Conservation (phyloP, 2,797 vertebrate species). For the Poecilia velifera region DNA sequence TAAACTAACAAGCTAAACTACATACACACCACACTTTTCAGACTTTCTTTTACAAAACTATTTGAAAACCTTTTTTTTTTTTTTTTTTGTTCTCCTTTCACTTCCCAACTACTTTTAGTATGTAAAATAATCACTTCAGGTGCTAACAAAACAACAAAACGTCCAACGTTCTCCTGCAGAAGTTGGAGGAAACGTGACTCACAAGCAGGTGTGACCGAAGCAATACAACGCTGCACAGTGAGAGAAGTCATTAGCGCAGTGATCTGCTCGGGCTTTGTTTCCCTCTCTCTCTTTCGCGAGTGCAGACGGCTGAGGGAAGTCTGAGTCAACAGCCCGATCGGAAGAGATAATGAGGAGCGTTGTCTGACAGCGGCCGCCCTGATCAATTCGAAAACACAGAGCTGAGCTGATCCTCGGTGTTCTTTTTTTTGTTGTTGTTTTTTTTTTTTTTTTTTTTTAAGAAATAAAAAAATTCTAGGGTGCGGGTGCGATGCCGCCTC, state of each 20-base stretch:
- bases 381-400: slow-evolving; percentile 59
- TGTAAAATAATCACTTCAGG: not conserved
- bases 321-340: slow-evolving; percentile 51
- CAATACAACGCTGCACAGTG: not conserved
- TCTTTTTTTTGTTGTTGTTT: no score
- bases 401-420: not conserved
- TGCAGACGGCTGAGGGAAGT: slow-evolving; percentile 34
- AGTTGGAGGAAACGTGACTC: not conserved
- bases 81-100: not conserved
- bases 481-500: not conserved
- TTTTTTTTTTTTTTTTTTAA: no score
- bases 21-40: not conserved
- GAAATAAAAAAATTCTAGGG: no score
- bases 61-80: not conserved
- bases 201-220: slow-evolving; percentile 2
- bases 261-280: slow-evolving; percentile 17
- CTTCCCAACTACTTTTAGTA: not conserved
- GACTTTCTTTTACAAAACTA: not conserved
- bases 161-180: not conserved
- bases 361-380: slow-evolving; percentile 9
- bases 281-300: slow-evolving; percentile 13
- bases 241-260: not conserved
- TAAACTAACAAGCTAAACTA: no score
- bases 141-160: not conserved
- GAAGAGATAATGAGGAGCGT: slow-evolving; percentile 47